Percentiles rank a stretch among this genome's conserved stretches.
phyloP scores from a whole-genome alignment of 2,797 vertebrate genomes.

The Aotus griseimembra region DNA sequence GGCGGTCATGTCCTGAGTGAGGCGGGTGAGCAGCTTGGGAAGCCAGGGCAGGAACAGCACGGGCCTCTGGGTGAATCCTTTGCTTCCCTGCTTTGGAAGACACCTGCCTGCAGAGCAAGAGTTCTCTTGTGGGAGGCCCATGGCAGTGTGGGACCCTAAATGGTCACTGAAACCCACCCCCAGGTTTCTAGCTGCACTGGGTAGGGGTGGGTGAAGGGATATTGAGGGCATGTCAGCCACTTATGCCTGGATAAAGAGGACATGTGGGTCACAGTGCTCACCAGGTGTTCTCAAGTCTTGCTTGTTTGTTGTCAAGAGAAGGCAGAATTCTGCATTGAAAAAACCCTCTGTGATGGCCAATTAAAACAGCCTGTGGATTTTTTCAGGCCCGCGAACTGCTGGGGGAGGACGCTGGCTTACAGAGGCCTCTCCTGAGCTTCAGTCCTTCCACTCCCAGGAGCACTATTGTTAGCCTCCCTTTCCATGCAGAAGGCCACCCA shows the following conservation, averaged over 20 bases:
- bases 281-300: neutral
- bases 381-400: neutral
- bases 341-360: neutral
- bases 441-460: neutral
- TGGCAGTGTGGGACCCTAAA: neutral
- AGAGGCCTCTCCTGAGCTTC: accelerated
- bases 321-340: neutral
- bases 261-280: neutral
- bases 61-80: neutral
- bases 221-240: neutral
- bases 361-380: neutral
- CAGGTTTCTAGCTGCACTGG: neutral
- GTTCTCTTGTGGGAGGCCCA: neutral
- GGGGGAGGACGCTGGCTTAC: neutral
- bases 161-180: neutral
- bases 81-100: neutral
- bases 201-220: no score
- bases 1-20: neutral
- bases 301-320: neutral
- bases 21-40: neutral
- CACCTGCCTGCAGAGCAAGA: accelerated
- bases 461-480: neutral
- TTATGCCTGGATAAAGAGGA: neutral
- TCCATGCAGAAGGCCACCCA: no score
- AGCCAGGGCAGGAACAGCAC: neutral